Percentiles rank a stretch among this genome's conserved stretches.
Evolutionary conservation across 2,888 invertebrate species (phyloP).

Genomic region (Seladonia tumulorum): DNA sequence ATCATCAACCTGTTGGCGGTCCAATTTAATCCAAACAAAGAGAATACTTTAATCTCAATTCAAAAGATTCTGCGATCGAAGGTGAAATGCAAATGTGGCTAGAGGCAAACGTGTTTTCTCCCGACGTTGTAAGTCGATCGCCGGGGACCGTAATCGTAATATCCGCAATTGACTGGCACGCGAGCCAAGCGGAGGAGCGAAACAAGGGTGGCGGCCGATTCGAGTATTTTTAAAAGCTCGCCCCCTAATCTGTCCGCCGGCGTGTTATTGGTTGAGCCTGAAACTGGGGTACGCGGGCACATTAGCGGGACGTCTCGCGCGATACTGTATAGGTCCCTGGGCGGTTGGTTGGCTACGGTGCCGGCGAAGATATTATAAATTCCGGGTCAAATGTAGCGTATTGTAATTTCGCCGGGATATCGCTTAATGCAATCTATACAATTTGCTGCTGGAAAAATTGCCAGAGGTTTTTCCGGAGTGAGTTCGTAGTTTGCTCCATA

Average conservation of each 20-base stretch:
- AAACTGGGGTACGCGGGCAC: conserved; percentile 70
- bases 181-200: conserved; percentile 31
- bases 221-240: conserved; percentile 67
- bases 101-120: background rate
- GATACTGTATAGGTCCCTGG: conserved; percentile 80
- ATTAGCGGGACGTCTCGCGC: conserved; percentile 78
- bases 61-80: background rate
- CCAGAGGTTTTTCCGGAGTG: conserved; percentile 44
- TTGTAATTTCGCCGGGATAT: conserved; percentile 81
- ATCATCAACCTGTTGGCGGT: background rate
- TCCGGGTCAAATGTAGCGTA: conserved; percentile 83
- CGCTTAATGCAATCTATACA: conserved; percentile 81
- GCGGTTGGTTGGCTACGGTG: conserved; percentile 73
- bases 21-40: background rate
- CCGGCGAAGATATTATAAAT: conserved; percentile 82
- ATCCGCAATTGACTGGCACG: conserved; percentile 59
- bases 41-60: too few species aligned
- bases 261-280: conserved; percentile 73
- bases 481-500: conserved; percentile 15
- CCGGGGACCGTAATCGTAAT: conserved; percentile 36
- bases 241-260: conserved; percentile 68
- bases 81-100: conserved; percentile 16
- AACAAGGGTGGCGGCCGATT: conserved; percentile 52
- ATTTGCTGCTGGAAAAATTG: conserved; percentile 69
- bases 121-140: conserved; percentile 27